Base-by-base conservation (phyloP, 2,888 invertebrate genomes). In the Syrista parreyssii region DNA sequence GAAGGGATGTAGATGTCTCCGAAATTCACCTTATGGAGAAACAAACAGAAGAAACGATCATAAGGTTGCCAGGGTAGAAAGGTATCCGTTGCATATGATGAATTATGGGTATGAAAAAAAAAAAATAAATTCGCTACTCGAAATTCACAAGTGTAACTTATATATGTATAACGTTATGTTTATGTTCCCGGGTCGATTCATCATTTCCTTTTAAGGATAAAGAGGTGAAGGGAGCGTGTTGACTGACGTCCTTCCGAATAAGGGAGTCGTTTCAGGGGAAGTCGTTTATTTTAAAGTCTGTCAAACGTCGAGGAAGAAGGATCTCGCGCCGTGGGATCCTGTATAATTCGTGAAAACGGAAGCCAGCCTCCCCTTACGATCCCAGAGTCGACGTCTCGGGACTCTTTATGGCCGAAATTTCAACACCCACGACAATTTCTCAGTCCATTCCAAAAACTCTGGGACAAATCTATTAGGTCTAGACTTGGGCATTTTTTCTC, bases 1-100 rank as follows among this genome's bases (percentile, higher is more conserved):
- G 93, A 91, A 1, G 97, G 96, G 83, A 98, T 96, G 91, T 95
- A 95, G 0, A 98, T 96, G 86, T 97, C 96, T 4, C 97, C 98
- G 89, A 98, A 97, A 92, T 97, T 96, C 76, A 98, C 96, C 98
- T 98, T 92, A 1, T 90, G 89, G 79, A 75, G 79, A 82, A 80
- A 76, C 86, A 55, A 55, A 23, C 23, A 84, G 81, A 82, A 86
- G 84, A 87, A 87, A 84, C 55, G 55, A 23, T 23, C 68, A 75
- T 75, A 77, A 75, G 36, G 75, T 76, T 40, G 35, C 68, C 32
- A 12, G 77, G 34, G 69, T 12, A 40, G n/a, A 69, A 75, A 31
- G 9, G 31, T 75, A 23, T 68, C 32, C 68, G 68, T 55, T 34
- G 40, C 6, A 40, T 32, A n/a, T 34, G 36, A 30, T 73, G 35